Base-by-base conservation (phyloP, 2,797 vertebrate species). In the Knipowitschia caucasica region DNA sequence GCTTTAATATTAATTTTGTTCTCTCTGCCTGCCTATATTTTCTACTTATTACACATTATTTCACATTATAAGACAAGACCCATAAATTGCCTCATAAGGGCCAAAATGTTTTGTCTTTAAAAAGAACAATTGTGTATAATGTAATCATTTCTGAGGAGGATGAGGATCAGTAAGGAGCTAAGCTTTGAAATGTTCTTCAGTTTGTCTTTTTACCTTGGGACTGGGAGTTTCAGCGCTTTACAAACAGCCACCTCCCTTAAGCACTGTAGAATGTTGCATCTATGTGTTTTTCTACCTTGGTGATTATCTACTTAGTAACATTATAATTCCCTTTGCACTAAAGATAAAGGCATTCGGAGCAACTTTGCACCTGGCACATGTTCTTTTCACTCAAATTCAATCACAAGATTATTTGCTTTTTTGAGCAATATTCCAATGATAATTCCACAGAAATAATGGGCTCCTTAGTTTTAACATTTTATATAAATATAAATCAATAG, bases 271-370 rank as follows among this genome's bases (percentile, higher is more conserved):
- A 29, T 46, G 25, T 29, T 46, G 15, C 18, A 15, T 9, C n/a
- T 26, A 45, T 3, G 17, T 47, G 45, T 20, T 21, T 30, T 20
- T 20, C 27, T 30, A 31, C 45, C 26, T 31, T 20, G 9, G 27
- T 20, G 45, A 30, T 47, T 30, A 47, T 47, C 26, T 47, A 26
- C 43, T 45, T 45, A 15, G 25, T n/a, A n/a, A n/a, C n/a, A 46
- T 20, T 27, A 4, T 18, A 6, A 4, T 20, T 17, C 44, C 15
- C 12, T 20, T 20, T 17, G 15, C 17, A 47, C 26, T 20, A 47
- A 30, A 30, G 4, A 11, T 31, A 12, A 18, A 12, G 15, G 5
- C 20, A 18, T 47, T 30, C 17, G 12, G 9, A 20, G 44, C 14
- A 12, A 27, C 17, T 30, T 17, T 46, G 44, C 26, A 18, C 44